phyloP scores from a whole-genome alignment of 2,888 invertebrate genomes.

The Xestia ashworthii region DNA sequence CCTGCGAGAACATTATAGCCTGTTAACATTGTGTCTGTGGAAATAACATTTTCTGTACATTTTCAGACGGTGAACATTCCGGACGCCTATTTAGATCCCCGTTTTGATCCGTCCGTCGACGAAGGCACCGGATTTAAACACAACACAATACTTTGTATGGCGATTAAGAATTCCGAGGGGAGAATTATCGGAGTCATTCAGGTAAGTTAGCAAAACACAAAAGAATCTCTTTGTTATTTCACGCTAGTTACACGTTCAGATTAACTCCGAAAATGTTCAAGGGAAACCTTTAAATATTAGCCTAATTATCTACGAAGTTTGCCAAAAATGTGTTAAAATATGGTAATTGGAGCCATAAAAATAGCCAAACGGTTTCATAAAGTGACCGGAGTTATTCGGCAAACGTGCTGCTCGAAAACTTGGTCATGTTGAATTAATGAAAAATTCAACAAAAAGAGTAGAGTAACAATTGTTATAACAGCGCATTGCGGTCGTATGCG shows the following conservation, averaged over 20 bases:
- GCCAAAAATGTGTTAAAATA: slow-evolving; percentile 49
- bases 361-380: slow-evolving; percentile 53
- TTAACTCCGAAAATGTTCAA: slow-evolving; percentile 27
- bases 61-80: slow-evolving; percentile 96
- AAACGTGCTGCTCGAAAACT: slow-evolving; percentile 53
- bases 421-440: slow-evolving; percentile 58
- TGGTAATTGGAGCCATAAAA: slow-evolving; percentile 51
- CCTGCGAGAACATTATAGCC: slow-evolving; percentile 37
- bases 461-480: slow-evolving; percentile 57
- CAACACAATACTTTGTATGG: slow-evolving; percentile 98
- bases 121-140: slow-evolving; percentile 96
- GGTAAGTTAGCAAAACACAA: slow-evolving; percentile 76
- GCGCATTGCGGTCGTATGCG: slow-evolving; percentile 80
- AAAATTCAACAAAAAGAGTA: slow-evolving; percentile 62
- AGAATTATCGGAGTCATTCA: slow-evolving; percentile 98
- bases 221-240: slow-evolving; percentile 42
- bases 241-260: slow-evolving; percentile 15
- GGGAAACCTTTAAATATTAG: slow-evolving; percentile 39
- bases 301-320: slow-evolving; percentile 47
- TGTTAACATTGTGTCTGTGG: slow-evolving; percentile 25
- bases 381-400: slow-evolving; percentile 61
- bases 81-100: slow-evolving; percentile 96
- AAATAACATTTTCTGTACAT: slow-evolving; percentile 69
- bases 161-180: slow-evolving; percentile 97
- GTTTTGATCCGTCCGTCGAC: slow-evolving; percentile 97